Base-by-base conservation (phyloP, 2,113 vertebrate genomes). In the Syrmaticus mikado region DNA sequence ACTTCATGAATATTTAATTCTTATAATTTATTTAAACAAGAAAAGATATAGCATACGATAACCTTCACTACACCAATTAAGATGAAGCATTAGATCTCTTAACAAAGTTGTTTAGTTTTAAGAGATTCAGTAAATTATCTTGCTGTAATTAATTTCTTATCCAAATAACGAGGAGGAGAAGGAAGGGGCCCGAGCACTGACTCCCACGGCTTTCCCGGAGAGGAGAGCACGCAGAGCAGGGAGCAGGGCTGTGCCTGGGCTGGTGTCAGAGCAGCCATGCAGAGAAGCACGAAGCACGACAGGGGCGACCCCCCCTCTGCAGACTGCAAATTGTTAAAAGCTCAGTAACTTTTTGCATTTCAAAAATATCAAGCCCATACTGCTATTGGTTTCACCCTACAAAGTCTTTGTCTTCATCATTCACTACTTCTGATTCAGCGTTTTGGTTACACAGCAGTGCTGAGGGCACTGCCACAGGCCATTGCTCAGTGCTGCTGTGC, bases 1-100 rank as follows among this genome's bases (percentile, higher is more conserved):
- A 73, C 22, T 84, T 90, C 87, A 95, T 96, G 50, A 86, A 94
- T 80, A 97, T 95, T 96, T 94, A 87, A 95, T 93, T 91, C 68
- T 87, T 73, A 81, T 72, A 60, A 82, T 92, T 89, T 82, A 95
- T 93, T 96, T 95, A 76, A 80, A 90, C 82, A 71, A 22, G 55
- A 41, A 80, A 75, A 94, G 58, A 60, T 80, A 75, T 21, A 76
- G 48, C 20, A 22, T 79, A 89, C 3, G 6, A 66, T 92, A 92
- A 96, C 88, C 94, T 95, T 92, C 93, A 45, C 85, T 90, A 85
- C 90, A 92, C 66, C 89, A 80, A 96, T 92, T 94, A 88, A 81
- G 82, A 91, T 67, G 79, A 82, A 92, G 78, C 80, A 24, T 92
- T 85, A 57, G 48, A 73, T 81, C 72, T 75, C 91, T 89, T n/a